Base-by-base conservation (phyloP, 2,888 invertebrate genomes). In the Agrochola macilenta region DNA sequence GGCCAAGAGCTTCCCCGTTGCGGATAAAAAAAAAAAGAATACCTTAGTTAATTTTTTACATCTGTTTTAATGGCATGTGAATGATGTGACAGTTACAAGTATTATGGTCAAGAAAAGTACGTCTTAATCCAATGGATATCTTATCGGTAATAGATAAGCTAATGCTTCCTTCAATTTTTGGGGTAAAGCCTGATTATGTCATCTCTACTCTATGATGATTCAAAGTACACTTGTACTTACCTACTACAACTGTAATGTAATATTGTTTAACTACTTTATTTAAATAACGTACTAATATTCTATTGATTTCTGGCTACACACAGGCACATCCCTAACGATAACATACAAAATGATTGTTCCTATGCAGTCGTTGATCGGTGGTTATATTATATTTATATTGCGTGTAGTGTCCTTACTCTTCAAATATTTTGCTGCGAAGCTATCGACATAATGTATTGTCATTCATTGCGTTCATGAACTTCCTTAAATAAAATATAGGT, bases 141-240 rank as follows among this genome's bases (percentile, higher is more conserved):
- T 46, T 26, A 5, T 69, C 35, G 14, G 46, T 46, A 61, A 54
- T 30, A 69, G 63, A 78, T 60, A 69, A n/a, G 35, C 20, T 78
- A 77, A 26, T 35, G 14, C 49, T 78, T 39, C 54, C n/a, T 39
- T n/a, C 30, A 81, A 49, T 57, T 30, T 64, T 78, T 57, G 20
- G 5, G 12, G 14, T 61, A 9, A 52, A 39, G 30, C 39, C 20
- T 12, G 64, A 57, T 65, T 8, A 49, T 82, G 2, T 43, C 8
- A 12, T 30, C 9, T 60, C 8, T 23, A 20, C 9, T 43, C 8
- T 81, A 11, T 46, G 23, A 60, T 11, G 58, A 46, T 80, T 60
- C 14, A 23, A 54, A 20, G 7, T 5, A 46, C n/a, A 35, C 7
- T n/a, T 46, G 46, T 46, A 46, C 5, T 5, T 46, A 43, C 43